Evolutionary conservation across 2,113 vertebrate species (phyloP), one percentile per base, ranked within the genome.

Genomic region (Dicrurus megarhynchus): DNA sequence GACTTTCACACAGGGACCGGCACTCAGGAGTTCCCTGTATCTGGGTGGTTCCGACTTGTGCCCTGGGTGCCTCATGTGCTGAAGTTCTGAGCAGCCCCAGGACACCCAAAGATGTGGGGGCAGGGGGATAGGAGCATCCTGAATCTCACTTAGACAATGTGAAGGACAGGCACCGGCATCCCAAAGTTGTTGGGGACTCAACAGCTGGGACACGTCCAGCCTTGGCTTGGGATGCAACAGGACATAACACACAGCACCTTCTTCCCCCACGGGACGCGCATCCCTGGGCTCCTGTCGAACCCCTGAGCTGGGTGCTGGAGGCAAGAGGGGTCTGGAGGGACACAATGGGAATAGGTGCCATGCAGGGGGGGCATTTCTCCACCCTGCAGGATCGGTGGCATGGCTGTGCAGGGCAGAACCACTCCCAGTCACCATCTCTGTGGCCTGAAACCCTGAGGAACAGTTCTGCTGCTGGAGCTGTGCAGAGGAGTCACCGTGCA

Each of bases 221-320:
- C 64, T 75, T 1, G 1, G 4, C 8, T 39, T 56, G 71, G 79
- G 55, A 65, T 49, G 71, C 49, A 18, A 6, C 0, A 23, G 22
- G 46, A 49, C 22, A 49, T 13, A 49, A 49, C 22, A 49, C 22
- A 49, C 22, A 10, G 35, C 56, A 42, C 11, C 56, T 24, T 14
- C 42, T 56, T 60, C 16, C 23, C 14, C 11, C 0, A 0, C 0
- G 8, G 69, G 42, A 63, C 3, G 1, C 0, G 0, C 47, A 16
- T 65, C 42, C n/a, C 52, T 50, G 4, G 26, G n/a, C 52, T 94
- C 32, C 71, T 19, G 11, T 49, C 0, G 0, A 41, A 52, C 9
- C n/a, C 16, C 49, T 28, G 49, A 14, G 42, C 61, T 49, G 75
- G 35, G 32, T 0, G 0, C 24, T 41, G 67, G 50, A 33, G 37